Conservation (phyloP, 1,140 invertebrate species). For the Delia radicum region DNA sequence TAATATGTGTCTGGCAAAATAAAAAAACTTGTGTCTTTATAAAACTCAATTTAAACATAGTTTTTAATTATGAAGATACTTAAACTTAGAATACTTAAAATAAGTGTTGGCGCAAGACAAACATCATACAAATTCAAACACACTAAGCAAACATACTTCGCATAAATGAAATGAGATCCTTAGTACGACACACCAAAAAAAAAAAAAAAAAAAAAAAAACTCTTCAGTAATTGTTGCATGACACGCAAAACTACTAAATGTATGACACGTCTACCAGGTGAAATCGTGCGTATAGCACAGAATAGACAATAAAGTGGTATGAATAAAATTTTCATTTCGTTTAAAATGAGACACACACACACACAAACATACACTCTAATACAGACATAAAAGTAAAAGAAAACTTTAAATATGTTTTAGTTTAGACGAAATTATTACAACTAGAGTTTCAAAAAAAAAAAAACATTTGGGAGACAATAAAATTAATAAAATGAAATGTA, state of each 20-base stretch:
- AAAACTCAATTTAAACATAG: no score
- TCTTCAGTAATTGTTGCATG: neutral
- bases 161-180: no score
- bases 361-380: neutral
- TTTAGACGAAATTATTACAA: neutral
- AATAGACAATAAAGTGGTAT: neutral
- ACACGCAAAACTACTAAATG: neutral
- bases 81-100: neutral
- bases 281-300: neutral
- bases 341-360: neutral
- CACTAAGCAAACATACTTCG: neutral
- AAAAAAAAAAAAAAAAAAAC: neutral
- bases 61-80: no score
- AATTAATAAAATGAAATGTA: neutral
- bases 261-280: neutral
- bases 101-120: neutral
- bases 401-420: neutral
- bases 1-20: no score
- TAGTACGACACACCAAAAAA: no score
- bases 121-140: neutral
- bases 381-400: neutral
- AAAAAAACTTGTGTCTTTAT: no score
- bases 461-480: neutral
- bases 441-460: no score
- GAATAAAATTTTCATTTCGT: neutral